Evolutionary conservation across 1,140 invertebrate species (phyloP).

Genomic region (Lepidotrigona ventralis): DNA sequence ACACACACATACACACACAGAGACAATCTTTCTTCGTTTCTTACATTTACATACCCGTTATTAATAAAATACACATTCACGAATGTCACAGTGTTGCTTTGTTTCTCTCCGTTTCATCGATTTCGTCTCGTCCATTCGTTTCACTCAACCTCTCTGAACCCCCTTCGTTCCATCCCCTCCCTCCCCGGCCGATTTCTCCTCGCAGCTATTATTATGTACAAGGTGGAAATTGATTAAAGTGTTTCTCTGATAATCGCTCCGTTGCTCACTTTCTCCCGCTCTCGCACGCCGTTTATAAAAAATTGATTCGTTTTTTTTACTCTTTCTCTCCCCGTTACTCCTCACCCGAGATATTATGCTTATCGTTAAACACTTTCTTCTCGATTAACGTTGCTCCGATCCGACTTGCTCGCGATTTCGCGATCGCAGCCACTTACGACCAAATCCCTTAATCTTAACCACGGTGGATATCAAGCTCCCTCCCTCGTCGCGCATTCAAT

Average conservation of each 20-base stretch:
- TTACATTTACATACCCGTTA: constrained; percentile 65
- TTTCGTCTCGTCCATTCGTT: neutral
- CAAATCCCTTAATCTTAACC: no score
- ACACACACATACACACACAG: no score
- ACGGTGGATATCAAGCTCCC: constrained; percentile 19
- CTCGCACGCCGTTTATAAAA: constrained; percentile 59
- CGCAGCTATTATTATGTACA: constrained; percentile 57
- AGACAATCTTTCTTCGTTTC: neutral
- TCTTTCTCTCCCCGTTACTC: neutral
- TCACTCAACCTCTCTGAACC: neutral
- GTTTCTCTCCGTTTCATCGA: neutral
- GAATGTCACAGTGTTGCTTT: constrained; percentile 68
- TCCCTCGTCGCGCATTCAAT: constrained; percentile 1
- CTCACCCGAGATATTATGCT: constrained; percentile 26
- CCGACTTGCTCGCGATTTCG: neutral
- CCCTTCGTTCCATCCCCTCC: neutral
- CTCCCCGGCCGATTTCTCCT: neutral
- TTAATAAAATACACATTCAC: constrained; percentile 78
- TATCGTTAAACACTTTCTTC: constrained; percentile 61
- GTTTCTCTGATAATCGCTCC: constrained; percentile 70
- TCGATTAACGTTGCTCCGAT: constrained; percentile 12
- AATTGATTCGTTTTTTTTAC: constrained; percentile 63
- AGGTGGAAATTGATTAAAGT: constrained; percentile 71
- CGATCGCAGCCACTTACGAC: no score
- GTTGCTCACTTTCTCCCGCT: constrained; percentile 33